phyloP scores from a whole-genome alignment of 2,888 invertebrate genomes.

The Eilema caniola region DNA sequence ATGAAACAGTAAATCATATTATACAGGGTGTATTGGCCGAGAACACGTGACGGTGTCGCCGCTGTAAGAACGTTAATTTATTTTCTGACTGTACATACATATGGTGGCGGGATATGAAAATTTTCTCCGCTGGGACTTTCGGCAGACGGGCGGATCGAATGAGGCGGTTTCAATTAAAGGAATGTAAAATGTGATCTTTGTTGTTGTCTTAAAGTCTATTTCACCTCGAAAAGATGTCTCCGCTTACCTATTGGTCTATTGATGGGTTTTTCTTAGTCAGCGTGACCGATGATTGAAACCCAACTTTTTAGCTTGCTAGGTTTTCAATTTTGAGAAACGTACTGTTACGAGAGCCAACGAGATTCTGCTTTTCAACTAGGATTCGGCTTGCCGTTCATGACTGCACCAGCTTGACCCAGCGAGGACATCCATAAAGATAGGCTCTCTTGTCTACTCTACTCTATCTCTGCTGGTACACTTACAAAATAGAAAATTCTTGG shows the following conservation, averaged over 20 bases:
- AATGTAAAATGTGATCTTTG: background rate
- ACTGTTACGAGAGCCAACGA: too few species aligned
- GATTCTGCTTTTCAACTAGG: too few species aligned
- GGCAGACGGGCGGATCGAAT: slow-evolving; percentile 31
- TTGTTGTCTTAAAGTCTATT: background rate
- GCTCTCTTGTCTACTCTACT: too few species aligned
- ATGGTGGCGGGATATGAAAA: slow-evolving; percentile 60
- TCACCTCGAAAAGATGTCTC: background rate
- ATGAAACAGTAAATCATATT: slow-evolving; percentile 61
- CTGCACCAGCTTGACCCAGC: too few species aligned
- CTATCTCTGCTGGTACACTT: too few species aligned
- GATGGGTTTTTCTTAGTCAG: too few species aligned
- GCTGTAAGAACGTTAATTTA: slow-evolving; percentile 70
- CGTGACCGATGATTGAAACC: too few species aligned
- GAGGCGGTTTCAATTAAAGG: background rate
- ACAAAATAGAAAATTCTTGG: too few species aligned
- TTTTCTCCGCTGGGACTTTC: slow-evolving; percentile 56
- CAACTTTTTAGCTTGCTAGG: too few species aligned
- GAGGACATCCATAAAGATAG: too few species aligned
- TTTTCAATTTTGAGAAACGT: too few species aligned
- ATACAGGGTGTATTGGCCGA: slow-evolving; percentile 50
- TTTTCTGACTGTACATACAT: slow-evolving; percentile 53
- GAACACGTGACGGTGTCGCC: slow-evolving; percentile 54
- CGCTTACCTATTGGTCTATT: background rate
- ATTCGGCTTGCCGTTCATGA: too few species aligned